Evolutionary conservation across 1,140 invertebrate genomes (phyloP), one percentile per base, ranked within the genome.

Genomic region (Procambarus clarkii): DNA sequence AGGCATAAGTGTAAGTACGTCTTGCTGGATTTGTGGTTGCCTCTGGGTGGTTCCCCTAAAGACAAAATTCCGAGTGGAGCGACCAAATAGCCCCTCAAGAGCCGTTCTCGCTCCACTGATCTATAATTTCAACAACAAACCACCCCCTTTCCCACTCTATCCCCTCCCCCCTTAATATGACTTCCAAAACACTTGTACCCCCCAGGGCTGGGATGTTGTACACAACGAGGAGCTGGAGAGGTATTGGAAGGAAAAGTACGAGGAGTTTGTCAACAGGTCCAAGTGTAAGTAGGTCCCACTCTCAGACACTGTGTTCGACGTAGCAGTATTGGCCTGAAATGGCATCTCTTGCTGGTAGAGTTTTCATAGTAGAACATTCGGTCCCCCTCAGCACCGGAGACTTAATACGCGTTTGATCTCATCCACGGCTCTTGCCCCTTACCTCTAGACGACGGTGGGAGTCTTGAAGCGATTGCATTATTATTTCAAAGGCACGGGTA

Each of bases 191-290:
- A 88, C 60, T 89, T 76, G 87, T 77, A 69, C 77, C 80, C 34
- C 88, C n/a, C 91, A 98, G 97, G 97, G 98, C 94, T 96, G 97
- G 95, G 97, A 97, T 95, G 97, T 96, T 94, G 95, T 96, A 94
- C 96, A 96, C 95, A 98, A 98, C 95, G 98, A 98, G 94, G 94
- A 94, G 93, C 95, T 96, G 93, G 98, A 98, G 95, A 98, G 97
- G 95, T 95, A 96, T 93, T 98, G 97, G 98, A 96, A 97, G 93
- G 97, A 98, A 94, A 97, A 96, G 94, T 96, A 96, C 94, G 96
- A 97, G 93, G 96, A 97, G 95, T 98, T 98, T 95, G 96, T 97
- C 94, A 97, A 97, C 95, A 97, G 97, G 94, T 97, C 97, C 95
- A 93, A 91, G 54, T 71, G 92, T 92, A 91, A 91, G 92, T 92